These are phyloP conservation scores for Abscondita cerata DNA, from an alignment of 2,888 invertebrate genomes.

Conservation along the genomic window DNA sequence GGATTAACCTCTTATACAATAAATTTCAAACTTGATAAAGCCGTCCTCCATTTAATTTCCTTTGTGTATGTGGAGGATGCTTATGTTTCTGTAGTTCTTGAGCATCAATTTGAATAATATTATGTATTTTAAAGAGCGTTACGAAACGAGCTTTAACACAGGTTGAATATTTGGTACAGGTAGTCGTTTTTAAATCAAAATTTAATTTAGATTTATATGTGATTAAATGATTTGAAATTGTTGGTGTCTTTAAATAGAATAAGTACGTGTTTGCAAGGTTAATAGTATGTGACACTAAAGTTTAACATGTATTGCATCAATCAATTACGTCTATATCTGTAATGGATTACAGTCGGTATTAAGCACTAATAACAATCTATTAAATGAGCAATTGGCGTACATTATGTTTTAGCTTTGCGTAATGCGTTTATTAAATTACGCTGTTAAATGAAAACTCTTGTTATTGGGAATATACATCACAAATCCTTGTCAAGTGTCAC, in stretches of 20 bases:
- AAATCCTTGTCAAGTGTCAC: no score
- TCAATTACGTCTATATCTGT: conserved; percentile 14
- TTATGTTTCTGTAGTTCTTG: conserved; percentile 9
- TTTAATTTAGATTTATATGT: conserved; percentile 4
- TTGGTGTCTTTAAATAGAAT: neutral
- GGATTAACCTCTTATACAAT: neutral
- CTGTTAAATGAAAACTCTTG: neutral
- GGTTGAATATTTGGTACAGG: neutral
- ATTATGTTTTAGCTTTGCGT: neutral
- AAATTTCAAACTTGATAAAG: neutral
- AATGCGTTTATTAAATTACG: neutral
- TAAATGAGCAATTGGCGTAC: conserved; percentile 17
- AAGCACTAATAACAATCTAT: conserved; percentile 14
- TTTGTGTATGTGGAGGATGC: neutral
- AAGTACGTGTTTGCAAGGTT: conserved; percentile 3
- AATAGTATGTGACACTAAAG: conserved; percentile 10
- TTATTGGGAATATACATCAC: no score
- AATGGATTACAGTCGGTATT: conserved; percentile 9
- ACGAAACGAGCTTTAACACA: neutral
- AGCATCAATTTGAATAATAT: conserved; percentile 9
- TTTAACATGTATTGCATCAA: neutral
- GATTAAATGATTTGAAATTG: neutral
- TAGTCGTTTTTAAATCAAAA: neutral
- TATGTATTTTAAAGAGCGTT: conserved; percentile 8
- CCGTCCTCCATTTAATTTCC: conserved; percentile 13